phyloP scores from a whole-genome alignment of 2,113 vertebrate genomes.

The Protobothrops mucrosquamatus region DNA sequence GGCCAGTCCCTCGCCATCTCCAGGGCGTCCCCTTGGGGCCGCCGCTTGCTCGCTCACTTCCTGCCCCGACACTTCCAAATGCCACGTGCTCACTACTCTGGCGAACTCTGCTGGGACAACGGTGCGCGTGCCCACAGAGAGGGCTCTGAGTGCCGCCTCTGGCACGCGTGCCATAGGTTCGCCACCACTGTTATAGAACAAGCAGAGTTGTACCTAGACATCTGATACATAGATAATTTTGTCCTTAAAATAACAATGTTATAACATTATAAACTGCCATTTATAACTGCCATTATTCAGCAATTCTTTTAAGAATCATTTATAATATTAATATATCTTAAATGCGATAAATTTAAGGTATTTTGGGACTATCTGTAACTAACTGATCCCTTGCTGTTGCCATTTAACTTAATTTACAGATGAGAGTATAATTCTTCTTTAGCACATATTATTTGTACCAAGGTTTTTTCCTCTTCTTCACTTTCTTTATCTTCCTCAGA shows the following conservation, averaged over 20 bases:
- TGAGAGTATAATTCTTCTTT: not conserved
- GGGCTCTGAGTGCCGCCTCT: too few species aligned
- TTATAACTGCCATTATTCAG: not conserved
- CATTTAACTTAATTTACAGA: not conserved
- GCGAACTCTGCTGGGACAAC: too few species aligned
- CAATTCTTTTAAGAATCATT: not conserved
- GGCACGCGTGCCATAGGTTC: too few species aligned
- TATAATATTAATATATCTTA: not conserved
- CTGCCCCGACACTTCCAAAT: too few species aligned
- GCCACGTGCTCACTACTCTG: too few species aligned
- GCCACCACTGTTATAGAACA: not conserved
- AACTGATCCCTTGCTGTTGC: too few species aligned
- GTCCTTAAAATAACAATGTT: not conserved
- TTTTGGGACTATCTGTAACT: not conserved
- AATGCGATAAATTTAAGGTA: not conserved
- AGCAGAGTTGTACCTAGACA: not conserved
- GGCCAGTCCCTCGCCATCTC: too few species aligned
- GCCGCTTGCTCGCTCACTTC: too few species aligned
- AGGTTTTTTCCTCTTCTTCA: conserved; percentile 72
- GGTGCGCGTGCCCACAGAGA: too few species aligned
- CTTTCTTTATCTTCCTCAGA: conserved; percentile 78
- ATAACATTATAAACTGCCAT: not conserved
- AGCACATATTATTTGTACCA: not conserved
- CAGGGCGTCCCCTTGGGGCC: too few species aligned
- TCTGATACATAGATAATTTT: not conserved